A percentile compares a stretch with the other conserved stretches of the same genome.
Conservation (phyloP, 2,797 vertebrate species). For the Mormyrops attenuatus region DNA sequence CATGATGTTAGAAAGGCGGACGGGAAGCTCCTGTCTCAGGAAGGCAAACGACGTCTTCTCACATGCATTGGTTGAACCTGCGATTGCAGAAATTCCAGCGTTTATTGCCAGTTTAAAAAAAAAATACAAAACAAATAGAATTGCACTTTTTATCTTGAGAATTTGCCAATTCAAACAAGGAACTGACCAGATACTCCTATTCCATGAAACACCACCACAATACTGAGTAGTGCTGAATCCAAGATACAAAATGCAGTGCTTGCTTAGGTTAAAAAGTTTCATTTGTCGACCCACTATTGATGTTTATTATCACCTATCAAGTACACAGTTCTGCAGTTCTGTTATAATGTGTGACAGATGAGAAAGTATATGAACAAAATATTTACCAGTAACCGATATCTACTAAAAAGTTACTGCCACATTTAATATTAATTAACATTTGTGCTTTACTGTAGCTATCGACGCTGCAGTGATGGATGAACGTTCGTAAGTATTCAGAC, state of each 20-base stretch:
- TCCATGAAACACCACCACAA: not conserved
- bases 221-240: not conserved
- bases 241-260: not conserved
- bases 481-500: not conserved
- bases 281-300: not conserved
- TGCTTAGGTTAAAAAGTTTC: not conserved
- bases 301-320: not conserved
- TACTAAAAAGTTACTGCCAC: not conserved
- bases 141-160: not conserved
- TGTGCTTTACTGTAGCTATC: not conserved
- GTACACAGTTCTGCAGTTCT: not conserved
- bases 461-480: not conserved
- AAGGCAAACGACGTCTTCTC: conserved; percentile 91
- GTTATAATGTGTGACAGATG: not conserved
- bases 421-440: not conserved
- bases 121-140: not conserved
- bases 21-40: conserved; percentile 85
- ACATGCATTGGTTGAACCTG: conserved; percentile 89
- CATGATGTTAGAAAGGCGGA: conserved; percentile 93
- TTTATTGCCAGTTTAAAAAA: not conserved
- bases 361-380: not conserved
- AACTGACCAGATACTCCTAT: not conserved
- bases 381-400: not conserved
- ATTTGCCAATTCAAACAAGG: not conserved
- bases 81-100: not conserved